Evolutionary conservation across 2,113 vertebrate species (phyloP).

Genomic region (Alligator sinensis): DNA sequence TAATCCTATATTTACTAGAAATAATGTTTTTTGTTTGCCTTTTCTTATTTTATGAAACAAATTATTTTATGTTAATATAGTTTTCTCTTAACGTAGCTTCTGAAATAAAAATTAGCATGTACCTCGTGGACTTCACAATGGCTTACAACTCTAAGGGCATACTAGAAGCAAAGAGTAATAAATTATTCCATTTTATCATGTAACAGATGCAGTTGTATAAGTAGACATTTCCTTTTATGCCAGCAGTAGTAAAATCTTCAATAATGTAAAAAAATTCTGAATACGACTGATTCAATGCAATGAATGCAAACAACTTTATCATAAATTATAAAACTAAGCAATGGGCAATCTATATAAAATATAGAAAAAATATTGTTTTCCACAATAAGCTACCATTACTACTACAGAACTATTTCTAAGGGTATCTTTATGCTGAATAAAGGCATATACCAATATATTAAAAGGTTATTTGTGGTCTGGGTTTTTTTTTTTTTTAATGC

Average conservation of each 20-base stretch:
- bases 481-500: not conserved
- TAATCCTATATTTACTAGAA: not conserved
- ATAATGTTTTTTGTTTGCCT: not conserved
- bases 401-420: not conserved
- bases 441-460: not conserved
- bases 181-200: slow-evolving; percentile 6
- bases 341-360: not conserved
- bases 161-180: not conserved
- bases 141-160: not conserved
- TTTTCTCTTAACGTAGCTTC: not conserved
- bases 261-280: not conserved
- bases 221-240: not conserved
- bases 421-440: not conserved
- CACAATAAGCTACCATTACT: rapidly evolving
- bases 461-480: not conserved
- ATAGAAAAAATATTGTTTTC: not conserved
- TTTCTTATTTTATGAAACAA: slow-evolving; percentile 9
- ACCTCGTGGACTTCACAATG: not conserved
- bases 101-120: not conserved
- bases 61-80: not conserved
- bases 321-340: not conserved
- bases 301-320: not conserved
- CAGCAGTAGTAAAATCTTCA: not conserved
- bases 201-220: not conserved
- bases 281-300: not conserved